Evolutionary conservation across 2,797 vertebrate genomes (phyloP), one percentile per base, ranked within the genome.

Genomic region (Dryobates pubescens): DNA sequence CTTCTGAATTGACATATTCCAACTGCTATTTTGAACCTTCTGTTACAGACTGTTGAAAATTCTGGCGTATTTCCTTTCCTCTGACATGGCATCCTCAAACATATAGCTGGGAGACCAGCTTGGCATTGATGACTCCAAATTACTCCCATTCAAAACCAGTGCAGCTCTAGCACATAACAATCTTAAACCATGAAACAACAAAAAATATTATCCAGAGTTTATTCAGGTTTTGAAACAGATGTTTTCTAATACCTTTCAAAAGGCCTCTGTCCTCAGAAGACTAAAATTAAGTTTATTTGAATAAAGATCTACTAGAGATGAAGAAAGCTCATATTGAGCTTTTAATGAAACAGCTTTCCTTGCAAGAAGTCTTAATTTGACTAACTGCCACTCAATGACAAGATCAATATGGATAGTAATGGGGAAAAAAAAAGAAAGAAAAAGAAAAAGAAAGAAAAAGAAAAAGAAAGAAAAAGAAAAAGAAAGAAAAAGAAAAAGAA

Each of bases 21-120:
- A 82, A 57, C 6, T 32, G 15, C 45, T 91, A 61, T 73, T 92
- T 96, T 86, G 58, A 71, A 80, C 22, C 65, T 36, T 89, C 70
- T 84, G 29, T 62, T 82, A 79, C 41, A 82, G 58, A 64, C 18
- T 43, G 23, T n/a, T 59, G 51, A 85, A 85, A 58, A 95, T 64
- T 49, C 90, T 3, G 7, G 26, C 26, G 4, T 49, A 85, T 67
- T 85, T 90, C 18, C 6, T 71, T 92, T 85, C 45, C 49, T 84
- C 84, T 89, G 69, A 92, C 82, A 92, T 7, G 18, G 72, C 54
- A 95, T 68, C 45, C 0, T 0, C 62, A 94, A 90, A 89, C 27
- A 92, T 62, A 45, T 64, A 92, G 45, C 78, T 89, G 36, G 45
- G 95, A 89, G 49, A 95, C 89, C 26, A 67, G 27, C 41, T 82